These are phyloP conservation scores for Anthophora plumipes DNA, from an alignment of 2,888 invertebrate species.

Conservation along the genomic window DNA sequence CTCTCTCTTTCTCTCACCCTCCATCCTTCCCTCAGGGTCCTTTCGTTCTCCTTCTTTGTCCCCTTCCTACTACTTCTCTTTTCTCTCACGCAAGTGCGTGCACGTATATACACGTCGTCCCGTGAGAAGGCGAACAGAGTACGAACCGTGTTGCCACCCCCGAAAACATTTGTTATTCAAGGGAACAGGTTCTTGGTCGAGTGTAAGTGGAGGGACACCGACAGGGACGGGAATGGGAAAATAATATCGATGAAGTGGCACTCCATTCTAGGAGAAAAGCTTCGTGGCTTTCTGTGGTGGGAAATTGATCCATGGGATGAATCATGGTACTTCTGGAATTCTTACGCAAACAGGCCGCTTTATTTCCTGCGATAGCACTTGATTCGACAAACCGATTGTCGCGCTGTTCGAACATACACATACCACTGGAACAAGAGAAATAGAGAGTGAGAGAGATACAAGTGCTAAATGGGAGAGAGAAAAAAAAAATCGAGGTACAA, in stretches of 20 bases:
- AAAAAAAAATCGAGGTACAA: neutral
- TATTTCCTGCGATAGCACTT: neutral
- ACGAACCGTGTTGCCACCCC: neutral
- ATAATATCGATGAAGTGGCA: slow-evolving; percentile 47
- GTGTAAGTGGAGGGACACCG: neutral
- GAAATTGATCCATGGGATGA: neutral
- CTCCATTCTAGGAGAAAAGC: neutral
- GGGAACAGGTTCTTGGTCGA: slow-evolving; percentile 46
- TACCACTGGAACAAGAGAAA: neutral
- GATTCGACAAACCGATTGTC: neutral
- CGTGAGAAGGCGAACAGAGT: slow-evolving; percentile 4
- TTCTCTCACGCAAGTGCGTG: slow-evolving; percentile 23
- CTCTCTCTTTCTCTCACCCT: slow-evolving; percentile 33
- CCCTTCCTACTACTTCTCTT: slow-evolving; percentile 23
- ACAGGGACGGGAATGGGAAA: slow-evolving; percentile 29
- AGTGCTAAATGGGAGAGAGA: neutral
- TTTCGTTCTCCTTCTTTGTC: slow-evolving; percentile 41
- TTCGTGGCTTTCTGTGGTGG: neutral
- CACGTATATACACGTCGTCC: neutral
- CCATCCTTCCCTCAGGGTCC: slow-evolving; percentile 38
- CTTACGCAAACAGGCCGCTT: neutral
- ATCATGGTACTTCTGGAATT: neutral
- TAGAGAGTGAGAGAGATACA: neutral
- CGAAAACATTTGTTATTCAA: slow-evolving; percentile 51
- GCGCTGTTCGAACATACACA: neutral